Conservation (phyloP, 2,888 invertebrate species). For the Tillus elongatus region DNA sequence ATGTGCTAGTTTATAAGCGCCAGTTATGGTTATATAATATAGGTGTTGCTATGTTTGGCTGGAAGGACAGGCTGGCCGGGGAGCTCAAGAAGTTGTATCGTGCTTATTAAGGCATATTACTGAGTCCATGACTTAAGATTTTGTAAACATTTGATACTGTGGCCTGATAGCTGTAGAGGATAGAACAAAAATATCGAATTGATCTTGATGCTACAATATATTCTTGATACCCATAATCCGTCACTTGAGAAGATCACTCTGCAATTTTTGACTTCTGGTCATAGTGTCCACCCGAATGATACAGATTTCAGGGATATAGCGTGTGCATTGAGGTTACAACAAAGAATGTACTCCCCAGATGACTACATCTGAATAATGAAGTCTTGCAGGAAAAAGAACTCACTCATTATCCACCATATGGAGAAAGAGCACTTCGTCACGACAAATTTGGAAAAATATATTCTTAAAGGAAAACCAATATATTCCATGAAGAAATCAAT, state of each 20-base stretch:
- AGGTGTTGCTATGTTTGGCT: constrained; percentile 22
- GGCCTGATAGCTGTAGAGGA: constrained; percentile 4
- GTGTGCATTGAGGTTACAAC: no score
- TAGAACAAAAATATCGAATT: constrained; percentile 3
- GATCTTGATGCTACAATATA: neutral
- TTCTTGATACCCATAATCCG: neutral
- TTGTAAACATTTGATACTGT: no score
- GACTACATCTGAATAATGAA: neutral
- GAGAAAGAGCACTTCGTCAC: neutral
- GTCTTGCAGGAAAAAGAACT: no score
- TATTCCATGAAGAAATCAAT: neutral
- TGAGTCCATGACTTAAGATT: no score
- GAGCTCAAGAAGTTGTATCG: constrained; percentile 23
- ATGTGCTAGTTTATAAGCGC: constrained; percentile 23
- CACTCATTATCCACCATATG: constrained; percentile 1
- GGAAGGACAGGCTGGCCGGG: constrained; percentile 22
- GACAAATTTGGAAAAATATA: constrained; percentile 3
- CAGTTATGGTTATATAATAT: constrained; percentile 24
- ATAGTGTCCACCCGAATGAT: constrained; percentile 1
- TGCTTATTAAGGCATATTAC: constrained; percentile 21
- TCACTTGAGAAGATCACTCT: constrained; percentile 1
- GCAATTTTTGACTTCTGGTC: constrained; percentile 1
- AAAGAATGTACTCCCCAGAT: no score
- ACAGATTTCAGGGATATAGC: neutral
- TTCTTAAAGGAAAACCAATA: neutral